Evolutionary conservation across 2,888 invertebrate species (phyloP), one percentile per base, ranked within the genome.

Genomic region (Leucophora obtusa): DNA sequence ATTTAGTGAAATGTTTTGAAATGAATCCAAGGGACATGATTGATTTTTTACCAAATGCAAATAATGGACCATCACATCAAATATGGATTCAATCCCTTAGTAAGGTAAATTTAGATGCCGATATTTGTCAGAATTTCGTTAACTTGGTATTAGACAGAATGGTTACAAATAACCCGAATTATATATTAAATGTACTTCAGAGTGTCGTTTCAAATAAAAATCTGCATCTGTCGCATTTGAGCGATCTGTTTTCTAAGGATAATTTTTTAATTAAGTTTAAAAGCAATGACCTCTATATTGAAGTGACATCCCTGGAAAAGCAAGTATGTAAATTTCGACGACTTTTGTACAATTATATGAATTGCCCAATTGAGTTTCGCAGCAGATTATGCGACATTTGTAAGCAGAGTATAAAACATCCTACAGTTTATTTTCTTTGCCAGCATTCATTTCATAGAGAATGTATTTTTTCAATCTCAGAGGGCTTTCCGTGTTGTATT

Each of bases 391-490:
- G 87, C 63, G 85, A 85, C 66, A 83, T 83, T 10, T 87, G 87
- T 50, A 83, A 82, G 6, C 84, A 85, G 73, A 54, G 73, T 0
- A 82, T 87, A 18, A 73, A 82, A 9, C 80, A 79, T 56, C 85
- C 87, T 0, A 62, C 85, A 0, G 18, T 86, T 15, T 86, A 84
- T 79, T 87, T 85, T 54, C 60, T 87, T 21, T 87, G 87, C 50
- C 87, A 87, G 63, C 87, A 87, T 77, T 83, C 86, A 1, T 87
- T 84, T 43, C 87, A 87, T 54, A 85, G 83, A 59, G 84, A 87
- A 63, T 87, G 87, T 56, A 18, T 79, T 0, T 10, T 17, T 5
- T 54, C 73, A 10, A 77, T 53, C 15, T 47, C 43, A n/a, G 62
- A 54, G 43, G 62, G 69, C 15, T 9, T 18, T 6, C 24, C 47